These are phyloP conservation scores for Acrocephalus kingi DNA, from an alignment of 2,113 vertebrate species.

Conservation along the genomic window DNA sequence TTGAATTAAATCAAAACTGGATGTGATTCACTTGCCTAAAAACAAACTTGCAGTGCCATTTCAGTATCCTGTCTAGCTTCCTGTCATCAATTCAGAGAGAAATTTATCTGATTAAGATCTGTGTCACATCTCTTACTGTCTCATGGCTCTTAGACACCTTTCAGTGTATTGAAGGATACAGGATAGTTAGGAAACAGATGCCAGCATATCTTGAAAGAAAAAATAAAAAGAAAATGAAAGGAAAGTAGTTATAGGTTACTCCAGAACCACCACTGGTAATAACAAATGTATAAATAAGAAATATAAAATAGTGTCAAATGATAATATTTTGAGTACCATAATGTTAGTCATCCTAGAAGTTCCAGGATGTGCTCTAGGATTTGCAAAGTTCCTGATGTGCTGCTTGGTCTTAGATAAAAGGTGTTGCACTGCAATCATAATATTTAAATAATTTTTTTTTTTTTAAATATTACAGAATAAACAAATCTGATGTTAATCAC, in stretches of 20 bases:
- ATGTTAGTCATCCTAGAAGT: background rate
- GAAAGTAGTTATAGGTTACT: background rate
- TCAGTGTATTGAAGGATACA: background rate
- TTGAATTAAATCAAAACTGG: background rate
- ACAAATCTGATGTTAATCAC: background rate
- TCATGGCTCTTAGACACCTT: background rate
- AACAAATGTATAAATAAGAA: background rate
- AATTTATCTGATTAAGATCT: background rate
- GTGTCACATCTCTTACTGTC: background rate
- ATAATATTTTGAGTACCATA: background rate
- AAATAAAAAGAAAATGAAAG: background rate
- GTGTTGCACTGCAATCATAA: background rate
- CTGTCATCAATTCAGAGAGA: background rate
- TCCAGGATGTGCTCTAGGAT: background rate
- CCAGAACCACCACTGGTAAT: background rate
- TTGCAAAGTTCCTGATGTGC: background rate
- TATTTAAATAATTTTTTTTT: background rate
- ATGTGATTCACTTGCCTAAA: background rate
- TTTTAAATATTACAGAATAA: background rate
- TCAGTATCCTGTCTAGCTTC: background rate
- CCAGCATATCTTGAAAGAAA: background rate
- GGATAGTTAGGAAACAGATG: background rate
- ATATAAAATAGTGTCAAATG: background rate
- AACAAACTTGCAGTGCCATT: background rate
- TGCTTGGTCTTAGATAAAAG: background rate